Conservation (phyloP, 2,113 vertebrate genomes). For the Lota lota region DNA sequence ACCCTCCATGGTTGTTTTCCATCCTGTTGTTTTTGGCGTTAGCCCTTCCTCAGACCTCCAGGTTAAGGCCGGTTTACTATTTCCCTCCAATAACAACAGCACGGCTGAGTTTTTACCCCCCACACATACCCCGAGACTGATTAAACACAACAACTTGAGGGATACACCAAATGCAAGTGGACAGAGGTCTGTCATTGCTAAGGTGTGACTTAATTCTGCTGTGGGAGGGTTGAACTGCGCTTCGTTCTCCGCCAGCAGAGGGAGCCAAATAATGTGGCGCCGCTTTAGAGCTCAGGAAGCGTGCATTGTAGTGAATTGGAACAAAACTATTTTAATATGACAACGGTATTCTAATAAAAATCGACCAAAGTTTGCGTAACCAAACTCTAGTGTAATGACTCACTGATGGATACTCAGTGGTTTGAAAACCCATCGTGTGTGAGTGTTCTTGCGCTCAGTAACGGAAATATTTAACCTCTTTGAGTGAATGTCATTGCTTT, state of each 20-base stretch:
- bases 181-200: conserved; percentile 23
- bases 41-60: conserved; percentile 19
- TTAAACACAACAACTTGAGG: conserved; percentile 28
- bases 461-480: no score
- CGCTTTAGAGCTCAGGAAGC: no score
- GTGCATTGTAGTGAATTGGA: not conserved
- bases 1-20: conserved; percentile 48
- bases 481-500: no score
- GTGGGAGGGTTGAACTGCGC: not conserved
- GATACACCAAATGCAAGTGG: conserved; percentile 19
- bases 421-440: no score
- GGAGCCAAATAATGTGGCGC: conserved; percentile 29
- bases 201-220: conserved; percentile 35
- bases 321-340: not conserved
- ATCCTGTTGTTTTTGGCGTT: conserved; percentile 64
- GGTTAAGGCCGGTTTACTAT: conserved; percentile 31
- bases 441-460: no score
- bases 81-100: conserved; percentile 46
- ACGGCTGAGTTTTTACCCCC: not conserved
- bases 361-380: no score
- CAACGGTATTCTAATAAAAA: not conserved
- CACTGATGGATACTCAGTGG: no score
- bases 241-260: conserved; percentile 39
- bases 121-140: conserved; percentile 19
- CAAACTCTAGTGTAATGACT: no score